Percentiles rank a stretch among this genome's conserved stretches.
Conservation (phyloP, 2,113 vertebrate genomes). For the Caloenas nicobarica region DNA sequence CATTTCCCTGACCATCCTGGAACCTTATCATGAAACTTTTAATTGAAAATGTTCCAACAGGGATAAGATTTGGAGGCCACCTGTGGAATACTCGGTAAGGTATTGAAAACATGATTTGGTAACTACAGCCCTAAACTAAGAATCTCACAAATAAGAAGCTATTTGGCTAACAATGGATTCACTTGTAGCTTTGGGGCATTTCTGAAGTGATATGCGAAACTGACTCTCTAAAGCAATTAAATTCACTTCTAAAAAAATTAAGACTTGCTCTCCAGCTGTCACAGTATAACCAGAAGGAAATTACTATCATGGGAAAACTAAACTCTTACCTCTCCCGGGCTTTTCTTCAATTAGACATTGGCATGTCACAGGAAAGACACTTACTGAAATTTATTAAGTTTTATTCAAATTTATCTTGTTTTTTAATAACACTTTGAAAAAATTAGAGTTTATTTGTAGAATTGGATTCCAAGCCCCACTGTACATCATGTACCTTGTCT, state of each 20-base stretch:
- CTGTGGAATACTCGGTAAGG: not conserved
- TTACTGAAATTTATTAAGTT: slow-evolving; percentile 5
- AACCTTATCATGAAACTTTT: slow-evolving; percentile 23
- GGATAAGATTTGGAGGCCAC: not conserved
- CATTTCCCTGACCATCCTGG: not conserved
- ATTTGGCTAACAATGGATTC: slow-evolving; percentile 21
- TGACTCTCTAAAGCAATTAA: slow-evolving; percentile 66
- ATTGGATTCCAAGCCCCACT: not conserved
- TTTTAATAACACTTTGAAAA: not conserved
- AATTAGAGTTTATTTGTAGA: not conserved
- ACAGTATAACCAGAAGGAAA: slow-evolving; percentile 43
- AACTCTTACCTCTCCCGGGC: slow-evolving; percentile 20
- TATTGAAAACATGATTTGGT: slow-evolving; percentile 7
- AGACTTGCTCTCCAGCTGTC: slow-evolving; percentile 59
- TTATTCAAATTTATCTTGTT: not conserved
- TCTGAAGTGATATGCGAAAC: slow-evolving; percentile 52
- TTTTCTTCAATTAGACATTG: slow-evolving; percentile 10
- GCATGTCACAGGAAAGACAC: not conserved
- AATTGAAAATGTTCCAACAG: slow-evolving; percentile 52
- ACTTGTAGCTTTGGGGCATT: slow-evolving; percentile 53
- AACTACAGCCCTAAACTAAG: not conserved
- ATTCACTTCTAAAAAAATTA: slow-evolving; percentile 57
- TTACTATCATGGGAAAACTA: slow-evolving; percentile 11
- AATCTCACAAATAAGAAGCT: slow-evolving; percentile 29
- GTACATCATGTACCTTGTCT: accelerated